Evolutionary conservation across 2,797 vertebrate species (phyloP).

Genomic region (Danio aesculapii): DNA sequence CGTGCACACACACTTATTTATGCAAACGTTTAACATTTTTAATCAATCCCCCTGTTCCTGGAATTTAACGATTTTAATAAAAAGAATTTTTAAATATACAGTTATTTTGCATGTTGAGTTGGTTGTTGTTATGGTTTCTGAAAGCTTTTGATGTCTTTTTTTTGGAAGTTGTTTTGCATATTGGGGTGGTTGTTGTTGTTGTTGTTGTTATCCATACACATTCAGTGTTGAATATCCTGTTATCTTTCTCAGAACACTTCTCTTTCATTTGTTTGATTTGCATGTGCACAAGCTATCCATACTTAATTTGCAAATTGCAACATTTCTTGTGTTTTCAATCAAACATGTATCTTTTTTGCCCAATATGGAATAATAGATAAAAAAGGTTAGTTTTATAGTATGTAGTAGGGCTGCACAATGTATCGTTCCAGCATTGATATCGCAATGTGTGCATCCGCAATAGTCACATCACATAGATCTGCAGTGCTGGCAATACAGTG

Average conservation of each 20-base stretch:
- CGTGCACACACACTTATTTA: slow-evolving; percentile 66
- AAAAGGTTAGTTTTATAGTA: not conserved
- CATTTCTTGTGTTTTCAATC: slow-evolving; percentile 23
- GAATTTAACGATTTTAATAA: slow-evolving; percentile 73
- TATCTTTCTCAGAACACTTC: slow-evolving; percentile 72
- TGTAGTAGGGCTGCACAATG: too few relatives aligned
- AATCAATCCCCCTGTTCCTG: slow-evolving; percentile 71
- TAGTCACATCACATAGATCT: not conserved
- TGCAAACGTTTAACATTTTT: slow-evolving; percentile 79
- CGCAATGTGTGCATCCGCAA: too few relatives aligned
- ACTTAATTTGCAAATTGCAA: slow-evolving; percentile 53
- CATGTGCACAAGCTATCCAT: slow-evolving; percentile 57
- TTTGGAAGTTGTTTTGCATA: slow-evolving; percentile 40
- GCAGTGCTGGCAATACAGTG: too few relatives aligned
- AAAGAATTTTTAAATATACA: slow-evolving; percentile 60
- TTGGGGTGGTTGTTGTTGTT: slow-evolving; percentile 29
- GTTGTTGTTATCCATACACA: slow-evolving; percentile 15
- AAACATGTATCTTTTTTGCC: not conserved
- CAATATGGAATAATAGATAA: not conserved
- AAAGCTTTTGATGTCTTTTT: slow-evolving; percentile 42
- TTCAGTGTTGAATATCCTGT: slow-evolving; percentile 61
- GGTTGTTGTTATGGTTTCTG: slow-evolving; percentile 24
- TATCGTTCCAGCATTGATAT: too few relatives aligned
- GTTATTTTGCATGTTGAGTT: slow-evolving; percentile 45
- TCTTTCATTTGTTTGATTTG: slow-evolving; percentile 65